These are phyloP conservation scores for Semotilus atromaculatus DNA, from an alignment of 2,797 vertebrate genomes.

Conservation along the genomic window DNA sequence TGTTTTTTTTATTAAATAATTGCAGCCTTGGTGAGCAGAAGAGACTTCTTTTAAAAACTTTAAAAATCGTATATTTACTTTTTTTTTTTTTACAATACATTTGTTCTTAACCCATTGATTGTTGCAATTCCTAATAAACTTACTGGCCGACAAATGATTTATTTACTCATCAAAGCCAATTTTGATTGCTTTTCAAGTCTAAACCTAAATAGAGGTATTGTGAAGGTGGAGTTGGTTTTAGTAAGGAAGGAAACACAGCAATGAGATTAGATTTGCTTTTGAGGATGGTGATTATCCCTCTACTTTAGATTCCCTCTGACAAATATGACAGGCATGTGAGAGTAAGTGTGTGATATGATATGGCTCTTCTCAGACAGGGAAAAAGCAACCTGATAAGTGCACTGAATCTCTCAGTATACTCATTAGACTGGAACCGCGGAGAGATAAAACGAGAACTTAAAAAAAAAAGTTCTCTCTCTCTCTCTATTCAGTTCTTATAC, in stretches of 20 bases:
- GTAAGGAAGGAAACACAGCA: neutral
- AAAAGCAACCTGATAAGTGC: conserved; percentile 7
- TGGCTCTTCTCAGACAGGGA: neutral
- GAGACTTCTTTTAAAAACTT: too few relatives aligned
- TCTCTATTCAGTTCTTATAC: neutral
- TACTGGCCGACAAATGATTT: neutral
- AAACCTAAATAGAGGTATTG: neutral
- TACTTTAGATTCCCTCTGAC: conserved; percentile 1
- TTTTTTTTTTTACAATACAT: neutral
- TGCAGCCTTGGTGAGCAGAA: too few relatives aligned
- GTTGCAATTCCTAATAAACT: neutral
- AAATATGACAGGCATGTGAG: conserved; percentile 8
- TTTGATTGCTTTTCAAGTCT: neutral
- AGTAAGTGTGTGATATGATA: conserved; percentile 1
- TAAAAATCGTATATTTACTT: too few relatives aligned
- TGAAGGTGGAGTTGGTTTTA: neutral
- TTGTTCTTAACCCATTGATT: neutral
- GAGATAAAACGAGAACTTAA: neutral
- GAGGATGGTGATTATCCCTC: neutral
- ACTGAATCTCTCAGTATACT: neutral
- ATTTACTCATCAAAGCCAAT: neutral
- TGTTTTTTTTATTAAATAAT: too few relatives aligned
- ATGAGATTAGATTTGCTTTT: conserved; percentile 5
- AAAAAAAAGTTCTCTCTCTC: neutral
- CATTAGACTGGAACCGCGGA: neutral